phyloP scores from a whole-genome alignment of 2,888 invertebrate species.

The Thymelicus lineola region DNA sequence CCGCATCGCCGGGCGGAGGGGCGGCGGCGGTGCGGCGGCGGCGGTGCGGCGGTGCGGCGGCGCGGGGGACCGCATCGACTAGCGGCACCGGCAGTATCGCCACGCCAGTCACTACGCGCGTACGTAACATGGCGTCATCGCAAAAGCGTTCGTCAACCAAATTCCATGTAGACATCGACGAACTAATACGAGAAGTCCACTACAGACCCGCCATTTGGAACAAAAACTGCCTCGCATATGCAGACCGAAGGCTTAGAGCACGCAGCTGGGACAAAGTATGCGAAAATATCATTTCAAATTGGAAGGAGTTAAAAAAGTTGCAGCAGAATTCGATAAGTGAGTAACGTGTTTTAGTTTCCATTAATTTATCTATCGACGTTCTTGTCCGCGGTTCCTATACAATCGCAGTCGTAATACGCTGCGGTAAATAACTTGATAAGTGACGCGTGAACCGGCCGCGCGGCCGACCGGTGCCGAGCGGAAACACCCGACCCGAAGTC shows the following conservation, averaged over 20 bases:
- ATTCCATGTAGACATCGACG: neutral
- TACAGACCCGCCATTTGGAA: conserved; percentile 8
- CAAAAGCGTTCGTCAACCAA: neutral
- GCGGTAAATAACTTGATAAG: neutral
- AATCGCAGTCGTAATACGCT: neutral
- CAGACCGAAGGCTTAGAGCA: neutral
- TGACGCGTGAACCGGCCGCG: neutral
- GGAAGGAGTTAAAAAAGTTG: neutral
- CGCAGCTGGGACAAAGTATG: conserved; percentile 6
- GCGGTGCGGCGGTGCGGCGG: too few relatives aligned
- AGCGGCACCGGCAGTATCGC: neutral
- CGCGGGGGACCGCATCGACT: neutral
- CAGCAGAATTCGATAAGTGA: neutral
- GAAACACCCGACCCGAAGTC: too few relatives aligned
- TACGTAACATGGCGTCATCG: neutral
- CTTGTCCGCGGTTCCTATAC: neutral
- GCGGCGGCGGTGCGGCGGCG: too few relatives aligned
- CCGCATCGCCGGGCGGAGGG: too few relatives aligned
- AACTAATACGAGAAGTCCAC: conserved; percentile 7
- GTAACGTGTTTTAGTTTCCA: neutral
- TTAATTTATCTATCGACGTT: neutral
- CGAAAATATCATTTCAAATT: neutral
- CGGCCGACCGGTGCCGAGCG: neutral
- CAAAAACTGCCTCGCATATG: neutral
- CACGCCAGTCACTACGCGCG: neutral